phyloP scores from a whole-genome alignment of 2,888 invertebrate genomes.

The Coelinius sp. region DNA sequence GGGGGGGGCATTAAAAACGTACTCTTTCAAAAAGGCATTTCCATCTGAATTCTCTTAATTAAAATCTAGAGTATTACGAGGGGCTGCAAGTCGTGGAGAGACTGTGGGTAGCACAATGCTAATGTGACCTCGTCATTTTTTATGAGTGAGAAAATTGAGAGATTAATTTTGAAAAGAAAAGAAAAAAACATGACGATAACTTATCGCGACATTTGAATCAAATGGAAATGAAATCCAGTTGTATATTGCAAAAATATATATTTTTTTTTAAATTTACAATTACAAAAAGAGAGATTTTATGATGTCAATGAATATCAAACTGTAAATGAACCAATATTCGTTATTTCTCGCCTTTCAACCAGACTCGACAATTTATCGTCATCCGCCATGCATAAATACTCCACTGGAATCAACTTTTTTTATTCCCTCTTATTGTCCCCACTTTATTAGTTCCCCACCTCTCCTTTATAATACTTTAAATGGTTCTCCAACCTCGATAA shows the following conservation, averaged over 20 bases:
- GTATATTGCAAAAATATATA: no score
- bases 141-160: neutral
- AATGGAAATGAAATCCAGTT: no score
- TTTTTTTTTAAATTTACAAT: no score
- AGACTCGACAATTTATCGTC: slow-evolving; percentile 20
- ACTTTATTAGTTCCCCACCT: neutral
- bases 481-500: neutral
- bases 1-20: neutral
- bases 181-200: slow-evolving; percentile 32
- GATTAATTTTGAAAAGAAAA: neutral
- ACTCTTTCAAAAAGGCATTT: slow-evolving; percentile 5
- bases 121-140: slow-evolving; percentile 4
- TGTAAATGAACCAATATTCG: no score
- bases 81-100: neutral
- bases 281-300: no score
- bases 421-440: neutral
- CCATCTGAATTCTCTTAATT: slow-evolving; percentile 10
- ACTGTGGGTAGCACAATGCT: neutral
- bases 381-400: neutral
- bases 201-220: no score
- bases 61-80: neutral
- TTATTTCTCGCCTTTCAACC: neutral
- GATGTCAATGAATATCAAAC: no score
- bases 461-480: neutral
- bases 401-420: neutral